Evolutionary conservation across 2,888 invertebrate genomes (phyloP), one percentile per base, ranked within the genome.

Genomic region (Rhopalosiphum nymphaeae): DNA sequence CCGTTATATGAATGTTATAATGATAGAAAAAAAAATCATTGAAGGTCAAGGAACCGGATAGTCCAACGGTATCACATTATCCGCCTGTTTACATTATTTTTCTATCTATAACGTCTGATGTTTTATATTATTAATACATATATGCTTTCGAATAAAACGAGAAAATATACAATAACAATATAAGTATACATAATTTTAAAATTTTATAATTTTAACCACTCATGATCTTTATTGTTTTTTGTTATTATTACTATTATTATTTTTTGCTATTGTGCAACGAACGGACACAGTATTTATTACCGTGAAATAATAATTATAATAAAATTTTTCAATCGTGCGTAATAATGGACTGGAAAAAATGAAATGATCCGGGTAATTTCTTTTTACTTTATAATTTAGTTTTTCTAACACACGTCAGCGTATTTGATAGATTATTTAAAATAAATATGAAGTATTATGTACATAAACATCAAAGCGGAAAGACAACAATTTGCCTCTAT

Each of bases 41-140:
- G 85, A 90, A 90, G 93, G 93, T 90, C 89, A 90, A 93, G 46
- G 89, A 93, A 93, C 93, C 90, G 90, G 90, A 93, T 90, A 84
- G 57, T 90, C 56, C 93, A 93, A 93, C 93, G 93, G 93, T 93
- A 93, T 57, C 44, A 26, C 53, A 84, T 89, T 56, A 84, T 44
- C 61, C 36, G 26, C 86, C 86, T 87, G 92, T 61, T 87, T 61
- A 87, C 87, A 29, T 21, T 46, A 36, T 46, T 86, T 61, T 46
- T 44, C 36, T 10, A 36, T 42, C 13, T 49, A 11, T 11, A n/a
- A n/a, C 36, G 87, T 49, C 49, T 36, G n/a, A 42, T 36, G 36
- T 44, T 10, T 29, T n/a, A 87, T 53, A 49, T 29, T 49, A 25
- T 21, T 49, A 49, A 49, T n/a, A 49, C 87, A 36, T 49, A 46